These are phyloP conservation scores for Centropus unirufus DNA, from an alignment of 2,113 vertebrate genomes.

Conservation along the genomic window DNA sequence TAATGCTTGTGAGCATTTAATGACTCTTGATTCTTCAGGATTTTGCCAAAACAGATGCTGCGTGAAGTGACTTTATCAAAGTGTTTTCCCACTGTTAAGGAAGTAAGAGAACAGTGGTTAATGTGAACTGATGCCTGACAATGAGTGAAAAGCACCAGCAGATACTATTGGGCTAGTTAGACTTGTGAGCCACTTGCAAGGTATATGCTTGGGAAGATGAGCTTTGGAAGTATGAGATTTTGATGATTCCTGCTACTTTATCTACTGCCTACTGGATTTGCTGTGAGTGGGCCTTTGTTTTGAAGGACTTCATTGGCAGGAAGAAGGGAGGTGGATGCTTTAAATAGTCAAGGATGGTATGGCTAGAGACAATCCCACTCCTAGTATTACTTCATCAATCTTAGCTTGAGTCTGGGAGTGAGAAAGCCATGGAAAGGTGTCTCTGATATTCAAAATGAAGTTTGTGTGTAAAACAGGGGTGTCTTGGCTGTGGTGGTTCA, in stretches of 20 bases:
- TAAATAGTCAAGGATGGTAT: background rate
- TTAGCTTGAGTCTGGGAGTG: background rate
- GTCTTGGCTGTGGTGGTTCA: background rate
- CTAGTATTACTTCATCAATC: background rate
- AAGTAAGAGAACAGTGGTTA: background rate
- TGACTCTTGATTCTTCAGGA: background rate
- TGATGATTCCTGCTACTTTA: background rate
- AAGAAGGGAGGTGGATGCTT: background rate
- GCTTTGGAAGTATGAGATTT: background rate
- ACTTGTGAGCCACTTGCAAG: background rate
- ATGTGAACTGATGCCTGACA: background rate
- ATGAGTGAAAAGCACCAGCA: background rate
- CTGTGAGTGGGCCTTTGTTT: background rate
- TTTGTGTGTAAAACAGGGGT: background rate
- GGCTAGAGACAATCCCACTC: background rate
- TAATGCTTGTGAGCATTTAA: background rate
- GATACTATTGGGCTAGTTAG: background rate
- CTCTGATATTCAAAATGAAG: background rate
- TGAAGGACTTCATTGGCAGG: background rate
- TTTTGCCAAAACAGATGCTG: background rate
- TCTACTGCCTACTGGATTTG: background rate
- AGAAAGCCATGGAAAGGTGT: background rate
- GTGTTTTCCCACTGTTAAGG: background rate
- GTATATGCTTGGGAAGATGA: background rate
- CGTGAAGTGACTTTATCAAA: background rate